Evolutionary conservation across 2,797 vertebrate species (phyloP), one percentile per base, ranked within the genome.

Genomic region (Helostoma temminkii): DNA sequence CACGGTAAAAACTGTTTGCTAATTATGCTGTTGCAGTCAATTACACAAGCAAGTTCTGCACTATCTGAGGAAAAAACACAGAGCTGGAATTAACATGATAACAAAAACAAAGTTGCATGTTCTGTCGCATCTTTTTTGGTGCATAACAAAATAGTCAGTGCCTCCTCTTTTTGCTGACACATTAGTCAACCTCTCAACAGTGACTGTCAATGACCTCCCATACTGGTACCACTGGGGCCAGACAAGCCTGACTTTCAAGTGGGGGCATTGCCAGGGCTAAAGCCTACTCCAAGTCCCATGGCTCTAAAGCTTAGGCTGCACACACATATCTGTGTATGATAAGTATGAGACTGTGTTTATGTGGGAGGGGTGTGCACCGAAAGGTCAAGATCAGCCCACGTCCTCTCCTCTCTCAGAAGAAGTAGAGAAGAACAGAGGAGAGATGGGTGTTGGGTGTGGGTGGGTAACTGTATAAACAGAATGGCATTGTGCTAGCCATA

Each of bases 351-450:
- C 85, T 54, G 73, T 67, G 65, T 62, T 74, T 66, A 81, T 76
- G 89, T 91, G 64, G 88, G 91, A 88, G 80, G 81, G 58, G 47
- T 85, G 88, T 62, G 74, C 81, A 52, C 14, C 4, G 58, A 86
- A 83, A 92, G 92, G 90, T 92, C 90, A 90, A 87, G 79, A 77
- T 74, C 80, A 50, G 88, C 88, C 89, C 75, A 91, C 91, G 34
- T 89, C 85, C 88, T 85, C 86, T 89, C 86, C 88, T 85, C 86
- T 83, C 58, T 75, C 77, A 59, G 80, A 81, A 81, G 66, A 64
- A 85, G 77, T 56, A 80, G 78, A 76, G 58, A 42, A 81, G 78
- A 82, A 81, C 47, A 76, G 77, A 83, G 54, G 66, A 78, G 79
- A 87, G 68, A 69, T 46, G 78, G 81, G 76, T 74, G 78, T 68